phyloP scores from a whole-genome alignment of 2,888 invertebrate genomes.

The Torymus auratus region DNA sequence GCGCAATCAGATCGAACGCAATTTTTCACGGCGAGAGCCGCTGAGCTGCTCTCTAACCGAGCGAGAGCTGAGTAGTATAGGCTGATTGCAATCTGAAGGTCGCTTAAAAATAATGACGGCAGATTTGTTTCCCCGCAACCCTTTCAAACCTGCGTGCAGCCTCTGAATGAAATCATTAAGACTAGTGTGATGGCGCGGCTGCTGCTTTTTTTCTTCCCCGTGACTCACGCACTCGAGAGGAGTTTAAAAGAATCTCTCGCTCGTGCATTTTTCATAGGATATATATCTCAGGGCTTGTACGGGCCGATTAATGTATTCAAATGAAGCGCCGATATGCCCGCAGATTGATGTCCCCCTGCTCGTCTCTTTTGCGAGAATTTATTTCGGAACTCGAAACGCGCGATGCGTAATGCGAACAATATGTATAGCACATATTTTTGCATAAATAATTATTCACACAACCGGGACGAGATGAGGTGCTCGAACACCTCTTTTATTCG shows the following conservation, averaged over 20 bases:
- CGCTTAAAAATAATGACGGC: conserved; percentile 46
- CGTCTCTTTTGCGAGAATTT: conserved; percentile 11
- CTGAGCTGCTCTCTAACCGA: neutral
- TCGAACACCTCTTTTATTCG: no score
- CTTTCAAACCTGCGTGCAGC: conserved; percentile 16
- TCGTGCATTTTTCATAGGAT: conserved; percentile 22
- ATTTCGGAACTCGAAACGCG: conserved; percentile 1
- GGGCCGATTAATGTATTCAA: conserved; percentile 56
- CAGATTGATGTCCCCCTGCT: conserved; percentile 5
- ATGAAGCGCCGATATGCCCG: conserved; percentile 53
- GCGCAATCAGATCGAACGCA: conserved; percentile 30
- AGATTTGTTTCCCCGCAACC: conserved; percentile 48
- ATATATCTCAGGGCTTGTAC: conserved; percentile 7
- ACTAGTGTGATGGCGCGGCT: neutral
- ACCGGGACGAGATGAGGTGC: no score
- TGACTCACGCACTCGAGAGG: conserved; percentile 15
- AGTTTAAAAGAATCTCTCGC: conserved; percentile 22
- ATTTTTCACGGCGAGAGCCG: conserved; percentile 32
- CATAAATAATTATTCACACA: no score
- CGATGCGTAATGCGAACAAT: neutral
- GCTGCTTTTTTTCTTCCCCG: neutral
- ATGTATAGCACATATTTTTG: neutral
- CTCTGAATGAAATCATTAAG: conserved; percentile 35
- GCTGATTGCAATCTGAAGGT: conserved; percentile 43
- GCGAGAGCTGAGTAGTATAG: conserved; percentile 1